Conservation (phyloP, 2,797 vertebrate species). For the Pseudopleuronectes americanus region DNA sequence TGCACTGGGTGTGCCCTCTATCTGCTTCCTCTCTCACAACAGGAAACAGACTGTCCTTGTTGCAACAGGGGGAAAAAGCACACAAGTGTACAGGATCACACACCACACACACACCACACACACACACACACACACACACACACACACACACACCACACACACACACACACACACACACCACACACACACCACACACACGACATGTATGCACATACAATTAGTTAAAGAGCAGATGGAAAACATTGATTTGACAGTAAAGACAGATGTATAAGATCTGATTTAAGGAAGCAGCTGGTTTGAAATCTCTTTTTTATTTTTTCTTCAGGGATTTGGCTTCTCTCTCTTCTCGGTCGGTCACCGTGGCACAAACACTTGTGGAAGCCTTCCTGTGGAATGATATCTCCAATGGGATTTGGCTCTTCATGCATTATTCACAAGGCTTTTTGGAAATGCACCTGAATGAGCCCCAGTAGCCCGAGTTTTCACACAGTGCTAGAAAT, state of each 20-base stretch:
- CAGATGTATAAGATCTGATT: slow-evolving; percentile 22
- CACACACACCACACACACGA: not conserved
- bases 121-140: not conserved
- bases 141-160: not conserved
- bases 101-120: not conserved
- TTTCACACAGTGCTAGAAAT: slow-evolving; percentile 33
- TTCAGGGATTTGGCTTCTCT: slow-evolving; percentile 37
- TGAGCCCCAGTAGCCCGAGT: slow-evolving; percentile 39
- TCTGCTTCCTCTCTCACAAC: slow-evolving; percentile 64
- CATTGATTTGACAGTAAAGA: slow-evolving; percentile 19
- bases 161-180: not conserved
- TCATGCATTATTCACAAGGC: slow-evolving; percentile 77
- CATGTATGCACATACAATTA: not conserved
- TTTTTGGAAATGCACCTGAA: slow-evolving; percentile 65
- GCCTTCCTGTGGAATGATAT: slow-evolving; percentile 67
- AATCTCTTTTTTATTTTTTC: slow-evolving; percentile 41
- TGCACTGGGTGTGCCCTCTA: slow-evolving; percentile 34
- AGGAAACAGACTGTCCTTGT: slow-evolving; percentile 70
- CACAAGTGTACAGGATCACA: not conserved
- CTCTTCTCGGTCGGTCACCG: slow-evolving; percentile 13
- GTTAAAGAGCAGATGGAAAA: slow-evolving; percentile 18
- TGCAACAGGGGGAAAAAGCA: slow-evolving; percentile 31
- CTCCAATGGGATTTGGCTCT: slow-evolving; percentile 71
- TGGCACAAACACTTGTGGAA: slow-evolving; percentile 35
- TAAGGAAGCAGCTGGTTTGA: slow-evolving; percentile 31